Evolutionary conservation across 2,113 vertebrate species (phyloP), one percentile per base, ranked within the genome.

Genomic region (Fulica atra): DNA sequence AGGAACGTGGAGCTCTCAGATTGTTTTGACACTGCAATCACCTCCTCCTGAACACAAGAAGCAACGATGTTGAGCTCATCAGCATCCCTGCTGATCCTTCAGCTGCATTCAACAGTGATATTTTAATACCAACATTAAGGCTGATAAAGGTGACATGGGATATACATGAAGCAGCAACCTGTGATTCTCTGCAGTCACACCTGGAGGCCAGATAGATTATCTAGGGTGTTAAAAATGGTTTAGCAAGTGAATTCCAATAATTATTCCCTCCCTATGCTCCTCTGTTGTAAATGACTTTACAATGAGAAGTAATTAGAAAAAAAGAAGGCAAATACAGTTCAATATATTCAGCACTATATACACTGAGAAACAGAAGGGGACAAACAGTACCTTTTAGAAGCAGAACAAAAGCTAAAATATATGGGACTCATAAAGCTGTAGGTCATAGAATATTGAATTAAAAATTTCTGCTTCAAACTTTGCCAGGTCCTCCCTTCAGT

Each of bases 221-320:
- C 13, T 24, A 69, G 38, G 23, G 4, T 48, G 16, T 38, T 61
- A 56, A 18, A 56, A 69, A 69, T 13, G 13, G 13, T 50, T 88
- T 19, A 80, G 28, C 5, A 88, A 65, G 31, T n/a, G 23, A 72
- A 77, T 50, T 56, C 3, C 10, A 65, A 69, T 13, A 60, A 36
- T 65, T 44, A 48, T 65, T 15, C 13, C 4, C 3, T 7, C 3
- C 0, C 0, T 38, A 5, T 50, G 5, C 31, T 71, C 13, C 4
- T 81, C 26, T 92, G 20, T 17, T 4, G 1, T 4, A 4, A 16
- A 19, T 16, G 14, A 14, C 12, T 88, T 93, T 33, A n/a, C 19
- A 40, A 19, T 2, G 18, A 84, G 38, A 84, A 86, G 61, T 6
- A 8, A 25, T 2, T 38, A 31, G 5, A 25, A 33, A 25, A 36